Percentiles rank a stretch among this genome's conserved stretches.
These are phyloP conservation scores for Cyrtorhinus lividipennis DNA, from an alignment of 1,140 invertebrate species.

Conservation along the genomic window DNA sequence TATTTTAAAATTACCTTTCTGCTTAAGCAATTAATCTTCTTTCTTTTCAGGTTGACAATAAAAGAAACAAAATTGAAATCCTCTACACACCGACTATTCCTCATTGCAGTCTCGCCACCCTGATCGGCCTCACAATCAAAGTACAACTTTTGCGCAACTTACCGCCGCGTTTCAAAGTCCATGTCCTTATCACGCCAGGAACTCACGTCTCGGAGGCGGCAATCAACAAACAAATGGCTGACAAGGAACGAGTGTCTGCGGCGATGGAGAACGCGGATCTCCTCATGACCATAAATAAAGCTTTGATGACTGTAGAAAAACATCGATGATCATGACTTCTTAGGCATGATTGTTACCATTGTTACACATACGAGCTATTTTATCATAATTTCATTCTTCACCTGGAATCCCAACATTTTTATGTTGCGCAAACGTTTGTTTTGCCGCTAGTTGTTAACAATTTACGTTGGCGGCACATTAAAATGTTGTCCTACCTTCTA, in stretches of 20 bases:
- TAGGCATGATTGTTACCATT: too few species aligned
- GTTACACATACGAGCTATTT: too few species aligned
- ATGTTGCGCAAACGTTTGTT: too few species aligned
- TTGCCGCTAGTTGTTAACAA: too few species aligned
- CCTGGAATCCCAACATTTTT: too few species aligned
- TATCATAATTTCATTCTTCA: too few species aligned
- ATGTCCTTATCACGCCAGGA: constrained; percentile 79
- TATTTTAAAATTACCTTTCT: too few species aligned
- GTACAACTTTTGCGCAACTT: constrained; percentile 80
- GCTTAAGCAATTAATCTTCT: too few species aligned
- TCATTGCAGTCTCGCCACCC: constrained; percentile 96
- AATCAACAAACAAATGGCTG: constrained; percentile 94
- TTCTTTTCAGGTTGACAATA: constrained; percentile 43
- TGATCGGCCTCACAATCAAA: constrained; percentile 79
- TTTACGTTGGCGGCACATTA: too few species aligned
- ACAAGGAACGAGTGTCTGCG: constrained; percentile 95
- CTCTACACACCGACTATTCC: constrained; percentile 96
- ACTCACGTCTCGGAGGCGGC: constrained; percentile 81
- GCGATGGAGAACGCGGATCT: constrained; percentile 73
- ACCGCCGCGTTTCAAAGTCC: constrained; percentile 76
- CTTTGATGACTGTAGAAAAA: constrained; percentile 34
- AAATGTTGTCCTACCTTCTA: too few species aligned
- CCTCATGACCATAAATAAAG: constrained; percentile 90
- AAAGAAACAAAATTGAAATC: constrained; percentile 54
- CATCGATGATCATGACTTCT: too few species aligned